Evolutionary conservation across 2,797 vertebrate species (phyloP), one percentile per base, ranked within the genome.

Genomic region (Oryzias dopingdopingensis): DNA sequence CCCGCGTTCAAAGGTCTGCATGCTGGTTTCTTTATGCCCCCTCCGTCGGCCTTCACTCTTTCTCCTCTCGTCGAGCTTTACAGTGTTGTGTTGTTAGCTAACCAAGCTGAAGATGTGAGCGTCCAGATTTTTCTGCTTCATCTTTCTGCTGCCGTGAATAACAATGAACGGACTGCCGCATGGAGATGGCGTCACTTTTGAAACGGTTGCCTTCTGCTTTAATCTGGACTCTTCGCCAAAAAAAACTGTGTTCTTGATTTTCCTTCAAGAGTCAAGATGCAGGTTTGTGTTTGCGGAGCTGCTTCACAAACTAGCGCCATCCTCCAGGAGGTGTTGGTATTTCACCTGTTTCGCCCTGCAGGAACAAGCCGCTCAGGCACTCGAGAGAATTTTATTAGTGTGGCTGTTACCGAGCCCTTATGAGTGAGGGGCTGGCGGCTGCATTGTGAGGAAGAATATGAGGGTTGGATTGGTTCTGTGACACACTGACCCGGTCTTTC

Each of bases 1-100:
- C 69, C 62, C 89, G 88, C 56, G 88, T 81, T 63, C 89, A 92
- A 89, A 92, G 91, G 91, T 92, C 86, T 86, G 91, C 83, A 76
- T 81, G 70, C 59, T 65, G 56, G 44, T 43, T 48, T 42, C 37
- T 32, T 52, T 32, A 47, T 43, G 52, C 23, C 24, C 20, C 22
- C 46, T 49, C 29, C 40, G 23, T 50, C 42, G 17, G 52, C 54
- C 42, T 23, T 45, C 45, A 32, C 42, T 37, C 45, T 32, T 42
- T 50, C 41, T 55, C 66, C 40, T 29, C 26, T 69, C 4, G 62
- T 55, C 65, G 73, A 66, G 77, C 62, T 81, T 77, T 72, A 77
- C 79, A 49, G 72, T 58, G 42, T 77, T 73, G 81, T 56, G 78
- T 72, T 86, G 79, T 83, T 83, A 84, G 72, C 77, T 67, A 77